Evolutionary conservation across 1,140 invertebrate genomes (phyloP).

Genomic region (Solen grandis): DNA sequence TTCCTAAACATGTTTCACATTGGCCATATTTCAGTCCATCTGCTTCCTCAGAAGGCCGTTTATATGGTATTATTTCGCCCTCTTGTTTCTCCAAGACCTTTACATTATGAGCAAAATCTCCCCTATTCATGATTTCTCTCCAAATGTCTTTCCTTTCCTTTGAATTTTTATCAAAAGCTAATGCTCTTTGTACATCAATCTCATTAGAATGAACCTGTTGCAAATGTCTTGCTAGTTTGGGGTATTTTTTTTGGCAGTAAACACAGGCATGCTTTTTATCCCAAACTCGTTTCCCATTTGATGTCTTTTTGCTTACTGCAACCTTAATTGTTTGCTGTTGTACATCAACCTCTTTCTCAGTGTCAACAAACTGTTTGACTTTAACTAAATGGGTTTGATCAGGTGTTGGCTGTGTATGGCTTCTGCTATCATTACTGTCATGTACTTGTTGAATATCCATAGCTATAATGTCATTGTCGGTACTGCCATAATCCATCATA

Average conservation of each 20-base stretch:
- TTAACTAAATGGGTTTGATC: too few relatives aligned
- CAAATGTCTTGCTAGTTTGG: constrained; percentile 24
- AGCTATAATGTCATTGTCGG: too few relatives aligned
- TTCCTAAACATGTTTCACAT: background rate
- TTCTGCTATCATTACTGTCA: too few relatives aligned
- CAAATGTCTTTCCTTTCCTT: constrained; percentile 29
- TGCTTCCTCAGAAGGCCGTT: background rate
- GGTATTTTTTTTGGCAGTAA: constrained; percentile 24
- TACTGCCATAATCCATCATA: too few relatives aligned
- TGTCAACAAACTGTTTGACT: too few relatives aligned
- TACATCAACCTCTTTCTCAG: too few relatives aligned
- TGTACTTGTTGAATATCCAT: too few relatives aligned
- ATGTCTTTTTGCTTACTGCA: constrained; percentile 16
- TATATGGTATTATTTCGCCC: constrained; percentile 37
- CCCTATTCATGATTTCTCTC: constrained; percentile 17
- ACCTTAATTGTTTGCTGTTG: too few relatives aligned
- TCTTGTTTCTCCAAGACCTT: constrained; percentile 10
- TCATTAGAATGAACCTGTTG: constrained; percentile 16
- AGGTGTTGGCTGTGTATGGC: too few relatives aligned
- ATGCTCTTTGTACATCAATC: constrained; percentile 37
- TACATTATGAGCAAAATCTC: constrained; percentile 29
- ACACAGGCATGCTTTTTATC: constrained; percentile 28
- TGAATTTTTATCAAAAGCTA: constrained; percentile 22
- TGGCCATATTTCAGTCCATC: constrained; percentile 17
- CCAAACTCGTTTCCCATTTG: constrained; percentile 28